These are phyloP conservation scores for Psilopsiagon aurifrons DNA, from an alignment of 2,113 vertebrate genomes.

Conservation along the genomic window DNA sequence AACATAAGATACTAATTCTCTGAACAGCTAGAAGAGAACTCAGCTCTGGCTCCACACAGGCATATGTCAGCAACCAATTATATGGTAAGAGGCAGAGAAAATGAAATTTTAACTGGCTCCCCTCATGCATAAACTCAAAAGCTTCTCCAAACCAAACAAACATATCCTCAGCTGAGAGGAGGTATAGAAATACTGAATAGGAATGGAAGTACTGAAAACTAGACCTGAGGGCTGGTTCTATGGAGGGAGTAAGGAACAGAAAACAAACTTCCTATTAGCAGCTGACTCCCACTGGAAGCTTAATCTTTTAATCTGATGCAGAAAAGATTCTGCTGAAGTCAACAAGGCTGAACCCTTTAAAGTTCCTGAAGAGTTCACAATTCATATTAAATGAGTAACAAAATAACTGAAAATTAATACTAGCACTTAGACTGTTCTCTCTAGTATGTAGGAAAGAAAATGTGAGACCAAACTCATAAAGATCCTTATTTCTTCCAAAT, in stretches of 20 bases:
- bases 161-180: neutral
- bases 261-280: neutral
- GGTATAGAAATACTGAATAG: neutral
- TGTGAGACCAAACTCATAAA: neutral
- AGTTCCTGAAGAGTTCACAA: neutral
- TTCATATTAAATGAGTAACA: neutral
- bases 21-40: neutral
- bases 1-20: neutral
- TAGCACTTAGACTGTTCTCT: neutral
- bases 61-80: conserved; percentile 38
- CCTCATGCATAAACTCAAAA: neutral
- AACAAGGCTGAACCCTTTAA: neutral
- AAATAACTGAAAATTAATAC: conserved; percentile 19
- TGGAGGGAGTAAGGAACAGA: neutral
- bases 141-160: neutral
- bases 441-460: neutral
- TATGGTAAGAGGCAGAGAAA: conserved; percentile 6
- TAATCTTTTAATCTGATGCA: neutral
- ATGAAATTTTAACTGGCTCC: conserved; percentile 24
- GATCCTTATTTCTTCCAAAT: neutral
- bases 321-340: neutral
- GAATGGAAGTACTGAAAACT: neutral
- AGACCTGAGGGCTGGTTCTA: neutral
- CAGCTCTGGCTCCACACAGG: neutral
- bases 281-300: neutral